Percentiles rank a stretch among this genome's conserved stretches.
These are phyloP conservation scores for Diadophis punctatus DNA, from an alignment of 2,113 vertebrate species.

Conservation along the genomic window DNA sequence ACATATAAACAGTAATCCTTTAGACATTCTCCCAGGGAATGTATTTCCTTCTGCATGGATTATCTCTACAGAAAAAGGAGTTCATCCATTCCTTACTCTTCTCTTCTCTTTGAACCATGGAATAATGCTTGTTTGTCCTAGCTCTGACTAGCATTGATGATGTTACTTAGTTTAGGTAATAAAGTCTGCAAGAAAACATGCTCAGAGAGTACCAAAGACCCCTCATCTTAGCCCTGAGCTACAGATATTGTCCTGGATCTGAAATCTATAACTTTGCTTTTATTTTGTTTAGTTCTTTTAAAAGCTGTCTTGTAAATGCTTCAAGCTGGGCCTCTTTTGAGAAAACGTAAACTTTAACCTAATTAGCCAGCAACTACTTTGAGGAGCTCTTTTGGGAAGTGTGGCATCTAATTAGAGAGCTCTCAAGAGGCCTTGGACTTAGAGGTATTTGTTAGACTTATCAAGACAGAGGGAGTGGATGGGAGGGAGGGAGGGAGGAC, in stretches of 20 bases:
- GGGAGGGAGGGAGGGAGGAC: background rate
- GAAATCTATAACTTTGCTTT: background rate
- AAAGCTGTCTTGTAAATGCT: background rate
- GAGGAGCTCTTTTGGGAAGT: background rate
- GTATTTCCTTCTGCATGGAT: background rate
- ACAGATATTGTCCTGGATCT: background rate
- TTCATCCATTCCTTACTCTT: background rate
- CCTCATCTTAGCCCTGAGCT: background rate
- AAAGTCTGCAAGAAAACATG: background rate
- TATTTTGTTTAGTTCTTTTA: background rate
- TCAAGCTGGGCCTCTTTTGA: background rate
- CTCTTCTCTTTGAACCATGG: background rate
- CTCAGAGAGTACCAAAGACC: background rate
- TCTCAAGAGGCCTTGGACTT: background rate
- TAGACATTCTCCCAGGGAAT: background rate
- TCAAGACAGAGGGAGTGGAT: background rate
- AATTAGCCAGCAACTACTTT: background rate
- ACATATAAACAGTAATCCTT: background rate
- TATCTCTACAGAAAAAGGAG: background rate
- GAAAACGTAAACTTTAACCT: background rate
- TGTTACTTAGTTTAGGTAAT: background rate
- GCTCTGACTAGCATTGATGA: background rate
- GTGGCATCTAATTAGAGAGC: background rate
- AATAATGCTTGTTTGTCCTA: background rate
- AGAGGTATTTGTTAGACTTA: background rate